Conservation (phyloP, 37 sponge, comb jelly and placozoan genomes). For the Theonella swinhoei region DNA sequence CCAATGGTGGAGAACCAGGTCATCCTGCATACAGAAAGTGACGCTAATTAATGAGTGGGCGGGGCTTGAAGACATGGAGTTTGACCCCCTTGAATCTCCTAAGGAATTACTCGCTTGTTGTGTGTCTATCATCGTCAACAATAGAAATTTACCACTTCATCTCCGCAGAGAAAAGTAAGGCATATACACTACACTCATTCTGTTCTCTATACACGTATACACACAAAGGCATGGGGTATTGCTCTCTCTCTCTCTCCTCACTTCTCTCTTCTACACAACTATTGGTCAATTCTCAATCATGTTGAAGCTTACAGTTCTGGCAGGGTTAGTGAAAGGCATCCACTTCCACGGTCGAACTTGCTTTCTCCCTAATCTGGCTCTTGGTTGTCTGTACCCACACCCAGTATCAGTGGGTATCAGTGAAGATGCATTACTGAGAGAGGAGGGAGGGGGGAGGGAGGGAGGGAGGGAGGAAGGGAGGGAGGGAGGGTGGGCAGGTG, state of each 20-base stretch:
- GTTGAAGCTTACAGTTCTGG: constrained; percentile 87
- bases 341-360: constrained; percentile 90
- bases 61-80: not conserved
- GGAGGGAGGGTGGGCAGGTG: not conserved
- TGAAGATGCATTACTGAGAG: constrained; percentile 22
- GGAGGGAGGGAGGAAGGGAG: not conserved
- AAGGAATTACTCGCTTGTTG: constrained; percentile 15
- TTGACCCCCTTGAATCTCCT: constrained; percentile 1
- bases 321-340: constrained; percentile 92
- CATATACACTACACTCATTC: not conserved
- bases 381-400: constrained; percentile 82
- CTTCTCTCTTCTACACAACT: too few relatives aligned
- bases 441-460: constrained; percentile 13
- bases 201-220: too few relatives aligned
- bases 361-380: constrained; percentile 78
- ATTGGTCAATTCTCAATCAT: too few relatives aligned
- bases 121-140: not conserved
- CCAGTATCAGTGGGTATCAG: constrained; percentile 77
- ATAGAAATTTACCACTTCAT: not conserved
- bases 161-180: constrained; percentile 22
- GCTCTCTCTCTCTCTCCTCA: too few relatives aligned
- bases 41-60: not conserved
- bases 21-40: constrained; percentile 44
- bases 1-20: constrained; percentile 81
- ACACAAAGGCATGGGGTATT: too few relatives aligned